Evolutionary conservation across 2,797 vertebrate genomes (phyloP).

Genomic region (Pseudochirops corinnae): DNA sequence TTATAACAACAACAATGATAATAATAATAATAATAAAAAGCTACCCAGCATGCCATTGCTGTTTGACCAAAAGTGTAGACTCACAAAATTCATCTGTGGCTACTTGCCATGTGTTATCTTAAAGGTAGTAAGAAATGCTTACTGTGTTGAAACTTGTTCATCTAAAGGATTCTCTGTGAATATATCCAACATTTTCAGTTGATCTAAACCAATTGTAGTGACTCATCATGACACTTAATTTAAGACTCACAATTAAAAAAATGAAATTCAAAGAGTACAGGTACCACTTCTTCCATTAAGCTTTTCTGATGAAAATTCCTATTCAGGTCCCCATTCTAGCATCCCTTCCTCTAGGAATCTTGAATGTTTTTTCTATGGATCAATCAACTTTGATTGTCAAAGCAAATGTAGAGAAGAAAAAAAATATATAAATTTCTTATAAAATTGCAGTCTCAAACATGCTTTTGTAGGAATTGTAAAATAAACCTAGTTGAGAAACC

Average conservation of each 20-base stretch:
- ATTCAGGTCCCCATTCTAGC: neutral
- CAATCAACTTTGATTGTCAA: neutral
- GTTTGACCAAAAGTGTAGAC: neutral
- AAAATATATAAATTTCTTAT: neutral
- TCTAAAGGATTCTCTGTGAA: neutral
- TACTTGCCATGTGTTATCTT: neutral
- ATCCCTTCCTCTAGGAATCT: neutral
- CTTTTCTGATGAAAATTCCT: neutral
- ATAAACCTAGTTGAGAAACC: neutral
- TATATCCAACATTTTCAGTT: neutral
- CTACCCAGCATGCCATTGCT: neutral
- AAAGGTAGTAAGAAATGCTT: neutral
- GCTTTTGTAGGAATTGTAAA: neutral
- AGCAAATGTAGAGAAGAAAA: neutral
- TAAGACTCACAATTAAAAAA: slow-evolving; percentile 35
- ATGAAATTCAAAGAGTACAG: neutral
- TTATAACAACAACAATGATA: neutral
- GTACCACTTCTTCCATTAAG: neutral
- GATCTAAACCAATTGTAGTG: slow-evolving; percentile 16
- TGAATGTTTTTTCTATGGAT: neutral
- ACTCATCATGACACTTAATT: neutral
- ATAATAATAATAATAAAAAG: neutral
- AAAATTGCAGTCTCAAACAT: neutral
- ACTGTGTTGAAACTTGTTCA: neutral
- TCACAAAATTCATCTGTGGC: neutral